phyloP scores from a whole-genome alignment of 37 sponge, comb jelly and placozoan species.

The Beroe ovata region DNA sequence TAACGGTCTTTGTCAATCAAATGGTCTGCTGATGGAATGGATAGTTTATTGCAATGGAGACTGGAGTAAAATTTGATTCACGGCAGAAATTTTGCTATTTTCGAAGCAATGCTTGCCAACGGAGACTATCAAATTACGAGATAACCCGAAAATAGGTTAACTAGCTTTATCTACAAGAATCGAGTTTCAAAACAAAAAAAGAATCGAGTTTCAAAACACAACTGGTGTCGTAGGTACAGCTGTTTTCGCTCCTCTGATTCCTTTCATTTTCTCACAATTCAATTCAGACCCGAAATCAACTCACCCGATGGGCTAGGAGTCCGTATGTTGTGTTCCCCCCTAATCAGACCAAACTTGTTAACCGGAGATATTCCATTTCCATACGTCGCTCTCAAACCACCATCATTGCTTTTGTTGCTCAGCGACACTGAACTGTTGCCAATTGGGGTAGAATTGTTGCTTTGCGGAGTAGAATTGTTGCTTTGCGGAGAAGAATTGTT shows the following conservation, averaged over 20 bases:
- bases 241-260: too few relatives aligned
- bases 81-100: background rate
- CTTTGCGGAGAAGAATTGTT: background rate
- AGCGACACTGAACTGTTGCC: background rate
- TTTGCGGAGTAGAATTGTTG: background rate
- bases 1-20: too few relatives aligned
- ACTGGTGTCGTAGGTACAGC: too few relatives aligned
- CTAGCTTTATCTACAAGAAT: too few relatives aligned
- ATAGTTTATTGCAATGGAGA: too few relatives aligned
- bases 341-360: background rate
- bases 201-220: too few relatives aligned
- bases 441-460: background rate
- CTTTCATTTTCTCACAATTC: too few relatives aligned
- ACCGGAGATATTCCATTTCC: background rate
- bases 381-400: background rate
- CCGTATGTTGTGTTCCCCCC: background rate
- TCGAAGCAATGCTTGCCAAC: background rate
- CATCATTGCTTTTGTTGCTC: background rate
- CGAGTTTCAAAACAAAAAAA: too few relatives aligned
- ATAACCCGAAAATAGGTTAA: too few relatives aligned
- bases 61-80: too few relatives aligned
- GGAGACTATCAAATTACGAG: background rate
- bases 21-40: too few relatives aligned
- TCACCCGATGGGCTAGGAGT: background rate
- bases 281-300: too few relatives aligned